Evolutionary conservation across 2,113 vertebrate species (phyloP).

Genomic region (Periophthalmus modestus): DNA sequence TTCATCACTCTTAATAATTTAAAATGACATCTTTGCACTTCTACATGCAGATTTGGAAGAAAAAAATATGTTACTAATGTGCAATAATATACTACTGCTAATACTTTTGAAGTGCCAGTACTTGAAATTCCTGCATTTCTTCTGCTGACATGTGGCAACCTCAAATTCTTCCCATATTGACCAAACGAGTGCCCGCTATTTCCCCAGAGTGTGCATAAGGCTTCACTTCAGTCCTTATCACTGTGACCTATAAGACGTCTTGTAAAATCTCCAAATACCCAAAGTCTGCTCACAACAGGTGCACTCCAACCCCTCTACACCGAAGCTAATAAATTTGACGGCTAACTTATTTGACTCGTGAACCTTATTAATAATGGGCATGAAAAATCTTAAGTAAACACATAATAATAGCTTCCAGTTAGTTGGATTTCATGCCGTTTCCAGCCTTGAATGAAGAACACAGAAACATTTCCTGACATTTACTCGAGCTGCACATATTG

Average conservation of each 20-base stretch:
- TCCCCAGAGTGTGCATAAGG: conserved; percentile 16
- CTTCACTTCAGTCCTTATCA: conserved; percentile 20
- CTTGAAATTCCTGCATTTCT: background rate
- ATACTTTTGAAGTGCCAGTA: background rate
- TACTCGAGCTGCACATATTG: conserved; percentile 49
- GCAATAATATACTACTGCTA: background rate
- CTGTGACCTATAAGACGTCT: conserved; percentile 27
- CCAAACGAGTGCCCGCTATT: conserved; percentile 29
- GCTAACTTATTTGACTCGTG: conserved; percentile 30
- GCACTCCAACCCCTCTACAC: background rate
- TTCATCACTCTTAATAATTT: background rate
- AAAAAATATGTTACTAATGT: background rate
- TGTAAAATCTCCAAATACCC: conserved; percentile 2
- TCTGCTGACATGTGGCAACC: conserved; percentile 22
- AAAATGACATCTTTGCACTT: background rate
- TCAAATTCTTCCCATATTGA: conserved; percentile 39
- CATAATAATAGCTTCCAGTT: conserved; percentile 48
- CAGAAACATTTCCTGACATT: conserved; percentile 56
- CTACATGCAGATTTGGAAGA: background rate
- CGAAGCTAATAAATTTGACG: conserved; percentile 10
- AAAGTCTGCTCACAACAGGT: background rate
- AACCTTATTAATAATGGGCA: conserved; percentile 14
- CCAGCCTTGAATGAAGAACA: conserved; percentile 42
- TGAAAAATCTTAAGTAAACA: conserved; percentile 20
- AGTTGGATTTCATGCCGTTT: conserved; percentile 31